These are phyloP conservation scores for Rhinichthys klamathensis DNA, from an alignment of 2,113 vertebrate species.

Conservation along the genomic window DNA sequence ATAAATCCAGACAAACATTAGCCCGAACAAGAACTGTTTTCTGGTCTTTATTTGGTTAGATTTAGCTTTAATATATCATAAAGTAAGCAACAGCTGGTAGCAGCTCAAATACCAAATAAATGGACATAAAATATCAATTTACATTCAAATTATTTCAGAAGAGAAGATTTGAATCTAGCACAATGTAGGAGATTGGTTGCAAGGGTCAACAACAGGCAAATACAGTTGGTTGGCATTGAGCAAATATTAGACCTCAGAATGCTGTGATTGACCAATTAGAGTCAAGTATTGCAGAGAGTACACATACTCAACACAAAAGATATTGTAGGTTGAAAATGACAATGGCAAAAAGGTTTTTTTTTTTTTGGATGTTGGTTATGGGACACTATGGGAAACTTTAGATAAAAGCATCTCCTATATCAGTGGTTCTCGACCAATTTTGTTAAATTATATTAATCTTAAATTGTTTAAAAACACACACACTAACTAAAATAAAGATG, in stretches of 20 bases:
- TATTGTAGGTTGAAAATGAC: no score
- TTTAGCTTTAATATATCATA: background rate
- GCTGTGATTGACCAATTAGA: background rate
- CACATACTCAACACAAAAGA: no score
- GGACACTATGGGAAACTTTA: background rate
- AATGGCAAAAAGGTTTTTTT: no score
- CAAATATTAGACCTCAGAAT: background rate
- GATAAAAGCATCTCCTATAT: background rate
- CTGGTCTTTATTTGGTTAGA: background rate
- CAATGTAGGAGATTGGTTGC: background rate
- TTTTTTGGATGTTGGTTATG: background rate
- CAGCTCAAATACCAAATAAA: no score
- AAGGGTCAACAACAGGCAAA: background rate
- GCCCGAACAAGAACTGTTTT: background rate
- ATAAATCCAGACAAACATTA: background rate
- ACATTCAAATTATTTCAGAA: background rate
- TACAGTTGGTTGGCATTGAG: background rate
- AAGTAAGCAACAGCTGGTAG: background rate
- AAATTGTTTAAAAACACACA: no score
- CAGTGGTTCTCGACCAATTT: background rate
- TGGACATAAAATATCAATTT: no score
- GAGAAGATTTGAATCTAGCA: background rate
- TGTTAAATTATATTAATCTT: no score
- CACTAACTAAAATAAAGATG: no score
- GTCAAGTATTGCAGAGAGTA: background rate